Conservation (phyloP, 2,113 vertebrate genomes). For the Siphamia tubifer region DNA sequence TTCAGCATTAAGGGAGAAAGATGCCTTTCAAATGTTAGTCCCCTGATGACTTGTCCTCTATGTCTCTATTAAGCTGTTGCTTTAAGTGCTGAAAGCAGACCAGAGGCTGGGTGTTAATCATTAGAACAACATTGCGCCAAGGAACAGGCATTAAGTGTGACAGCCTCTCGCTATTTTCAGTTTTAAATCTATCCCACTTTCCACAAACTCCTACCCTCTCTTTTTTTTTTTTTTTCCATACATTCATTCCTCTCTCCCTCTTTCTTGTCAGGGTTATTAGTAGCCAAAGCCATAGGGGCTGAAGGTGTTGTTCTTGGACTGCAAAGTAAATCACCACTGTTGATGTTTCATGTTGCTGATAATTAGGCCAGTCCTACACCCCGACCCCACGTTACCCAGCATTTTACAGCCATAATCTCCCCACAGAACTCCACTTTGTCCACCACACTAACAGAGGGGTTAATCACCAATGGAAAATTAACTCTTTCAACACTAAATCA, state of each 20-base stretch:
- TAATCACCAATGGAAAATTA: constrained; percentile 48
- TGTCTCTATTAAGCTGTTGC: constrained; percentile 26
- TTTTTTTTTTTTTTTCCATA: not conserved
- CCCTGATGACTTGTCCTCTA: constrained; percentile 31
- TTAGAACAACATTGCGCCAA: constrained; percentile 25
- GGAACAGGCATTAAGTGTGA: constrained; percentile 13
- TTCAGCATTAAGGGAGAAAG: not conserved
- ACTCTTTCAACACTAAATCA: constrained; percentile 54
- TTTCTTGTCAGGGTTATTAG: constrained; percentile 23
- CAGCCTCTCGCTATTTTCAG: constrained; percentile 33
- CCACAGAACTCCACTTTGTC: not conserved
- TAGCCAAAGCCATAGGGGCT: constrained; percentile 14
- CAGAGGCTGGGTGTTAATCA: constrained; percentile 44
- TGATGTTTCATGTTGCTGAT: constrained; percentile 65
- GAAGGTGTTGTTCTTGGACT: constrained; percentile 60
- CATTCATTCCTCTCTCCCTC: not conserved
- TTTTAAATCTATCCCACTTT: constrained; percentile 5
- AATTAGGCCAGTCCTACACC: constrained; percentile 44
- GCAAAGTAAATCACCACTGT: constrained; percentile 66
- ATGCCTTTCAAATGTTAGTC: constrained; percentile 17
- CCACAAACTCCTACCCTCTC: not conserved
- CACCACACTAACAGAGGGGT: constrained; percentile 7
- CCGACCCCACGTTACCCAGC: not conserved
- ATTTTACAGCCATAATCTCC: not conserved
- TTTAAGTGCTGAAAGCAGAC: constrained; percentile 32